Conservation (phyloP, 2,113 vertebrate species). For the Tichodroma muraria region DNA sequence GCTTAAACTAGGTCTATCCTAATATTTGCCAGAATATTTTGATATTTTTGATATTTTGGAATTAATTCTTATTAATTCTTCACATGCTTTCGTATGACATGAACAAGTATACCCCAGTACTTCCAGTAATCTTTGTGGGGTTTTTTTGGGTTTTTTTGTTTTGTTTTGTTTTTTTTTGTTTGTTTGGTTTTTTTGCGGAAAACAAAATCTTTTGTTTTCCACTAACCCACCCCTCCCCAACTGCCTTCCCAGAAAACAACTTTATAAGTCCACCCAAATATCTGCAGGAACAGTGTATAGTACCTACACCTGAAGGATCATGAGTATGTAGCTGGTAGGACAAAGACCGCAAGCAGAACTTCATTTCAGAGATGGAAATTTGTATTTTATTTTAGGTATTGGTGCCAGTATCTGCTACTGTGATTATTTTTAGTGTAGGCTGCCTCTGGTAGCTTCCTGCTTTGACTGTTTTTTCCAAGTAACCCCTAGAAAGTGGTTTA, state of each 20-base stretch:
- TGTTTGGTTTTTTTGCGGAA: too few species aligned
- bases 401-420: neutral
- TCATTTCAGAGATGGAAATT: neutral
- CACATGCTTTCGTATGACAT: neutral
- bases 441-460: neutral
- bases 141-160: too few species aligned
- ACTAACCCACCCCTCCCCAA: rapidly evolving
- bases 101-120: neutral
- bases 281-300: neutral
- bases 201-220: too few species aligned
- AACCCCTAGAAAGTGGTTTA: neutral
- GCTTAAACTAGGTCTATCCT: neutral
- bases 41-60: constrained; percentile 1
- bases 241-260: neutral
- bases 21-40: neutral
- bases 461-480: neutral
- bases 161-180: neutral
- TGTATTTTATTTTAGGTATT: neutral
- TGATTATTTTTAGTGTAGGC: neutral
- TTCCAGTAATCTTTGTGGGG: neutral
- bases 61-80: neutral
- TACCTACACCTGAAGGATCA: neutral
- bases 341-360: neutral
- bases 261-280: neutral
- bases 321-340: neutral